Evolutionary conservation across 2,888 invertebrate genomes (phyloP).

Genomic region (Zygogramma bicolorata): DNA sequence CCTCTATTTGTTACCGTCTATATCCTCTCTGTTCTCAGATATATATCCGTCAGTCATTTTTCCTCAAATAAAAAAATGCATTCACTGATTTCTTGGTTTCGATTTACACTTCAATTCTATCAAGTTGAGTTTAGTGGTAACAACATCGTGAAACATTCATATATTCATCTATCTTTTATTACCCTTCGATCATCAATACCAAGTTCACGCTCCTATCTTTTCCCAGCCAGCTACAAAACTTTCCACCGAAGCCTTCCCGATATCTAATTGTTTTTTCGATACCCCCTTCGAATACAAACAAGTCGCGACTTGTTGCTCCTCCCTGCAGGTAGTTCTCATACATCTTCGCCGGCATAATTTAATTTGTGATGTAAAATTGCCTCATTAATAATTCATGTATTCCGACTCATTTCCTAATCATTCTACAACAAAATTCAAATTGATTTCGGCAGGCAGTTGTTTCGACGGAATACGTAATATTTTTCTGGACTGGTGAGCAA

Average conservation of each 20-base stretch:
- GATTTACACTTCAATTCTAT: no score
- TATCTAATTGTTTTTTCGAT: constrained; percentile 29
- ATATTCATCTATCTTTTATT: no score
- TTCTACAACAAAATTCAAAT: constrained; percentile 35
- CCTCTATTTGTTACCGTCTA: no score
- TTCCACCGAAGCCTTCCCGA: constrained; percentile 15
- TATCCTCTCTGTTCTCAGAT: no score
- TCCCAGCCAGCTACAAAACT: no score
- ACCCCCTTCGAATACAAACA: constrained; percentile 15
- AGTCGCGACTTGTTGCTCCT: constrained; percentile 31
- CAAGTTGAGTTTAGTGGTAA: no score
- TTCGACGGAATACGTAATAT: constrained; percentile 32
- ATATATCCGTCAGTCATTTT: no score
- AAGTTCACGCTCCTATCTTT: no score
- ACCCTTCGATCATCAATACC: no score
- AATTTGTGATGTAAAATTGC: constrained; percentile 36
- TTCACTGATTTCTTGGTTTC: no score
- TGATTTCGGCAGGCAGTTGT: constrained; percentile 38
- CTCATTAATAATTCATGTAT: constrained; percentile 41
- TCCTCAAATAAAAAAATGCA: no score
- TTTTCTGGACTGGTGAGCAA: constrained; percentile 26
- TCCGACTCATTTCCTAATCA: constrained; percentile 41
- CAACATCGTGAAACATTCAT: no score
- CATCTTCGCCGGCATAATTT: constrained; percentile 31
- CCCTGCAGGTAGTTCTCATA: constrained; percentile 34